Percentiles rank a stretch among this genome's conserved stretches.
Evolutionary conservation across 1,140 invertebrate genomes (phyloP).

Genomic region (Coenobita brevimanus): DNA sequence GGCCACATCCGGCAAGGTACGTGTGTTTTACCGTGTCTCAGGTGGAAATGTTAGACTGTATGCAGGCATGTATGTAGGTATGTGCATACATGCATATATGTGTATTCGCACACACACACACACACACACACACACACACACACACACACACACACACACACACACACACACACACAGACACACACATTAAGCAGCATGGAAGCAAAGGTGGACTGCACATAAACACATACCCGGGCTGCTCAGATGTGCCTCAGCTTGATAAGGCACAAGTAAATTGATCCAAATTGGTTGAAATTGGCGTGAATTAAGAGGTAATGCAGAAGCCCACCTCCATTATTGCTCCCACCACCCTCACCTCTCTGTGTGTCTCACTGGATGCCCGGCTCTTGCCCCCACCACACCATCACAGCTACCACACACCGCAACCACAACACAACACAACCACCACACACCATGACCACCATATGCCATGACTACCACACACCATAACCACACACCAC

Average conservation of each 20-base stretch:
- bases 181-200: neutral
- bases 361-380: neutral
- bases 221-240: neutral
- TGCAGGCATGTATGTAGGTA: no score
- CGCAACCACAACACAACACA: neutral
- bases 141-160: conserved; percentile 27
- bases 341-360: neutral
- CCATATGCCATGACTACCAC: no score
- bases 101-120: neutral
- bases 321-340: neutral
- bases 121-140: conserved; percentile 7
- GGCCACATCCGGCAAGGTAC: no score
- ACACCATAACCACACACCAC: no score
- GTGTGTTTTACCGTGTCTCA: no score
- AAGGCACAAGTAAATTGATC: conserved; percentile 52
- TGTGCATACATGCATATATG: no score
- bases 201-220: neutral
- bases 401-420: neutral
- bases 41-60: no score
- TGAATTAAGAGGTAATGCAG: conserved; percentile 31
- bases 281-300: conserved; percentile 49
- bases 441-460: no score
- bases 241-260: conserved; percentile 39
- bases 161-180: neutral
- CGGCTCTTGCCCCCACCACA: neutral